Evolutionary conservation across 2,113 vertebrate genomes (phyloP), one percentile per base, ranked within the genome.

Genomic region (Tringa solitaria): DNA sequence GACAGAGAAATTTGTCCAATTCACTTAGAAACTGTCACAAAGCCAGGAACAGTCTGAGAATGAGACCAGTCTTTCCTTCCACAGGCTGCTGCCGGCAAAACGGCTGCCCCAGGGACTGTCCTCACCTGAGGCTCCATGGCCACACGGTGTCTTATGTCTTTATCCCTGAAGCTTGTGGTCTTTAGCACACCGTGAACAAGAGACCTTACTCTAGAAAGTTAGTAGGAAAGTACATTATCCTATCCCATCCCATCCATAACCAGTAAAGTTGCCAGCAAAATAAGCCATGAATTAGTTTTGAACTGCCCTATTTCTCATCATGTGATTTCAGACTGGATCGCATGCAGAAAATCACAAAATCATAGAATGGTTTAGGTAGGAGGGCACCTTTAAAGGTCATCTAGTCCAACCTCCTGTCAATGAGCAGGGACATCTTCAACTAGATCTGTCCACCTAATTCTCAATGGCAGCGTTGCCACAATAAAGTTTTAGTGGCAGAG

Each of bases 1-100:
- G 94, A 92, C 89, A 54, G 41, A 57, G 43, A 72, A 33, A 57
- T 93, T 81, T 82, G 60, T 91, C 80, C 21, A 70, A 30, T 68
- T 93, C 76, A 53, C 83, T 89, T 6, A 69, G 65, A 60, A 84
- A 10, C 73, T 87, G 90, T 89, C 92, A 67, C 61, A n/a, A 60
- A 82, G 90, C 89, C 96, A 96, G 73, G 54, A 95, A 8, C 73
- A 78, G 73, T 28, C 32, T 57, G 69, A 79, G 69, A 82, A 54
- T 0, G 3, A 73, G 76, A 64, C 33, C 43, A 48, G 73, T 19
- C 65, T 76, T 89, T 73, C 46, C 39, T 87, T 87, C 64, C 48
- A 87, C 16, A 0, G 7, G 26, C n/a, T 65, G 81, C 74, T 54
- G 78, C 26, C 5, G 63, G 51, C 2, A 23, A 51, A 75, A 51